Evolutionary conservation across 2,797 vertebrate species (phyloP), one percentile per base, ranked within the genome.

Genomic region (Echiichthys vipera): DNA sequence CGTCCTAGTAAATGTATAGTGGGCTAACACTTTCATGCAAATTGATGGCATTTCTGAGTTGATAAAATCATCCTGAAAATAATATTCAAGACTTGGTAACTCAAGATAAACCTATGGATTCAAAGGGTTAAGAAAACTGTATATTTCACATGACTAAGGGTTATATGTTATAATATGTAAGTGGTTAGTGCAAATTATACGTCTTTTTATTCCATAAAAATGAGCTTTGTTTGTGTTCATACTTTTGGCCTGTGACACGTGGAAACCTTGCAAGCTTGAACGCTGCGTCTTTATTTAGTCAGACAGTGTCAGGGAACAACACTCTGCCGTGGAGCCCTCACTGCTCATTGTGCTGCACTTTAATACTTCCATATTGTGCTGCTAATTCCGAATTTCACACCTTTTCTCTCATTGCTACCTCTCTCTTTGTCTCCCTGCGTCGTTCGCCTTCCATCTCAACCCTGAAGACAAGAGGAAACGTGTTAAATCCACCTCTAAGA

Each of bases 401-500:
- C 84, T 86, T 88, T 81, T 74, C 78, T 86, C 49, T 68, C 46
- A 9, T 83, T 20, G 79, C 84, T 72, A 51, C 82, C 71, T 80
- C 81, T 59, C 72, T 49, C 86, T 89, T 86, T 92, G 81, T 91
- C 78, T 84, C 32, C 42, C 68, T 0, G 25, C 58, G 22, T 73
- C 49, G n/a, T 64, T 84, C 39, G 65, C 73, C 77, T 71, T 67
- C 59, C 76, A n/a, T 81, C 77, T 87, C 78, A 63, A 83, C 70
- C 86, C 82, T 13, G 50, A 71, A 84, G 74, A 92, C 87, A 84
- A 84, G 83, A 71, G 77, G 67, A 77, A 85, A 89, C 59, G 82
- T 84, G 86, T 86, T 93, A 93, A 94, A 90, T 92, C 91, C 88
- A 84, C 85, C 86, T 91, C 83, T 91, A 89, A 91, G 85, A 89